Evolutionary conservation across 2,113 vertebrate genomes (phyloP).

Genomic region (Cairina moschata): DNA sequence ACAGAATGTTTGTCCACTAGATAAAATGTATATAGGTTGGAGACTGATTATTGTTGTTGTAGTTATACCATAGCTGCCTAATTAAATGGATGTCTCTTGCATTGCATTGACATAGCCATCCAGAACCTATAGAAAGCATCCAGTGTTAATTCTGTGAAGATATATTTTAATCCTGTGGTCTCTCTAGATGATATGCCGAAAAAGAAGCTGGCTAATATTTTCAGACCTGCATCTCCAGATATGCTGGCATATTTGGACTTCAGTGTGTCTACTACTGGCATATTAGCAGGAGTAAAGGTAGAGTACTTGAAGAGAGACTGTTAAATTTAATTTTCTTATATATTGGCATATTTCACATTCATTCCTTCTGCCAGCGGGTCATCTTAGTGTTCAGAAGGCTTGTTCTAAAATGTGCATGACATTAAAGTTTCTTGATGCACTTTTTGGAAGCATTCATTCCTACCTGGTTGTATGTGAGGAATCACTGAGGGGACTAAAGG

Average conservation of each 20-base stretch:
- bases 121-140: neutral
- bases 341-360: neutral
- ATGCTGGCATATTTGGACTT: constrained; percentile 95
- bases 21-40: neutral
- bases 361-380: neutral
- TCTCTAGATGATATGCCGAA: constrained; percentile 91
- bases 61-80: neutral
- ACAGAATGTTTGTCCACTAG: neutral
- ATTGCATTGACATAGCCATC: neutral
- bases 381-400: neutral
- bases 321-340: neutral
- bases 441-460: neutral
- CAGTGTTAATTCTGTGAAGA: neutral
- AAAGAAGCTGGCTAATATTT: constrained; percentile 86
- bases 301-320: neutral
- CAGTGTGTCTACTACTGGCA: constrained; percentile 96
- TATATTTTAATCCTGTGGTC: neutral
- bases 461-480: neutral
- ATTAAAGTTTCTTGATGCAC: neutral
- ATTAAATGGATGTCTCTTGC: neutral
- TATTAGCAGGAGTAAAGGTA: constrained; percentile 97
- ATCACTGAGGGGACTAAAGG: neutral
- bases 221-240: constrained; percentile 90
- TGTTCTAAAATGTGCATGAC: neutral
- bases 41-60: neutral